Evolutionary conservation across 2,888 invertebrate species (phyloP), one percentile per base, ranked within the genome.

Genomic region (Aricia artaxerxes): DNA sequence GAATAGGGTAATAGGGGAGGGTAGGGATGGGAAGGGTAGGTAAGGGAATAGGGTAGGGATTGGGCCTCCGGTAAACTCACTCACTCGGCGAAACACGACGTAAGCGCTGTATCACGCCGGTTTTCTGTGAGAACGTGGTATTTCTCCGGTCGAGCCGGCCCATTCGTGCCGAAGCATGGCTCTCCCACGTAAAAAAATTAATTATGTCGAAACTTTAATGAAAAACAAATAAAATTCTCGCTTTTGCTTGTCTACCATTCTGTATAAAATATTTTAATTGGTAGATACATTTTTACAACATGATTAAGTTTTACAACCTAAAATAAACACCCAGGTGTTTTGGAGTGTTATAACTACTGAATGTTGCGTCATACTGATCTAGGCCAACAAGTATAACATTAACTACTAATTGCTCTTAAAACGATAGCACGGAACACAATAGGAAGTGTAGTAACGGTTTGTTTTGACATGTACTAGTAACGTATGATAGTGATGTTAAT

Each of bases 401-500:
- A 57, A 13, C 75, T 11, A 44, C 75, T 76, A 76, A 76, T 76
- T 76, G 57, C 35, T 76, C 76, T 57, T 76, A 57, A 69, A 76
- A 13, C 76, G 76, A 76, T 76, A 76, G 35, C 76, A 57, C 76
- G 57, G 57, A 76, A 76, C 53, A 76, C 76, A 76, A 76, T 57
- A 76, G 76, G 57, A 76, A 76, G 76, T 76, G 53, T 76, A 57
- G 76, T 76, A 76, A 76, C 76, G 31, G 31, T 76, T 69, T 78
- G 72, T 78, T 78, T 78, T 72, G 72, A 78, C 79, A 75, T 73
- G 78, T 78, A 77, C 35, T 60, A 73, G 77, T 61, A 73, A 57
- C 73, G 35, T 79, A 61, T 78, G 57, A 79, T 69, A 69, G 64
- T 79, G 69, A 73, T 77, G 57, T 73, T 78, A 77, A 82, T 79